Base-by-base conservation (phyloP, 2,113 vertebrate genomes). In the Caloenas nicobarica region DNA sequence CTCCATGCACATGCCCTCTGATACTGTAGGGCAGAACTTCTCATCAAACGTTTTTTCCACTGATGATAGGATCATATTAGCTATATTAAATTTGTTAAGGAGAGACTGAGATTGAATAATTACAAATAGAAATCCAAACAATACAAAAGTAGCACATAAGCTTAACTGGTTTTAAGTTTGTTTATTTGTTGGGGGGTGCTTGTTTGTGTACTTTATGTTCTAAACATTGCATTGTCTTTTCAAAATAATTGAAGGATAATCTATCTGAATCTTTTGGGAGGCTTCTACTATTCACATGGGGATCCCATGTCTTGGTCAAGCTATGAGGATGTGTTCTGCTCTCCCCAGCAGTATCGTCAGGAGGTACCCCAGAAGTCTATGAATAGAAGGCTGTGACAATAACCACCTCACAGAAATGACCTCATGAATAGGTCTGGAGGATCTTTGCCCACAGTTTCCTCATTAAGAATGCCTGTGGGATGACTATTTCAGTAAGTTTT, bases 1-100 rank as follows among this genome's bases (percentile, higher is more conserved):
- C 0, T 19, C 44, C 0, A 0, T 9, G 11, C 18, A 53, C 19
- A 25, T 40, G 36, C 9, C 12, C 25, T 83, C 56, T 80, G 56
- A 51, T 42, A 36, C 16, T 70, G 2, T 31, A 61, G 5, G 24
- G n/a, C 21, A 93, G 26, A 88, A 36, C 2, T 60, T 76, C 29
- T 69, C 36, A 64, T 46, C 23, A 50, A n/a, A 53, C 6, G 16
- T 4, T 65, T 73, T 93, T 65, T 72, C 26, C 40, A 40, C 7
- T 24, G 22, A 9, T 68, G 3, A 31, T 5, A 72, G 18, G 11
- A 36, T 56, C 10, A 69, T 38, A 22, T 34, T 53, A 61, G 7
- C 4, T 82, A 7, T 36, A 54, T 26, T 80, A 50, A 69, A 9
- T 77, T 44, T n/a, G 6, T 66, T 72, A 38, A 42, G 25, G 10